phyloP scores from a whole-genome alignment of 1,140 invertebrate species.

The Caenorhabditis latens region DNA sequence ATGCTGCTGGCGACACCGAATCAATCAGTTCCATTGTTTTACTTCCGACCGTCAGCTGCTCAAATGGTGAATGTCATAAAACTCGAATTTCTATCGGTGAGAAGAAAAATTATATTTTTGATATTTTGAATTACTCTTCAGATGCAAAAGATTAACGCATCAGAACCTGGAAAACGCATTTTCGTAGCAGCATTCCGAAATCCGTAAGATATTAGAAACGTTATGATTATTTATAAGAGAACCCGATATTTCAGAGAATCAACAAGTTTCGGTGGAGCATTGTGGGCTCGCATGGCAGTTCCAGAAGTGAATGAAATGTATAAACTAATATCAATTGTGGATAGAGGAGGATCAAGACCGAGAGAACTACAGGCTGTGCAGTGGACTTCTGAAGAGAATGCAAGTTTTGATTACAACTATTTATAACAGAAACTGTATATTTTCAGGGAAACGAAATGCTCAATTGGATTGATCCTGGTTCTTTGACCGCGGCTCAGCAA shows the following conservation, averaged over 20 bases:
- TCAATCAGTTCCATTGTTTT: slow-evolving; percentile 28
- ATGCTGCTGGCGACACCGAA: slow-evolving; percentile 26
- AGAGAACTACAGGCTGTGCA: slow-evolving; percentile 33
- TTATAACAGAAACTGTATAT: neutral
- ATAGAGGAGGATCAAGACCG: slow-evolving; percentile 6
- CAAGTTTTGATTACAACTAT: neutral
- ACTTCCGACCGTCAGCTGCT: slow-evolving; percentile 33
- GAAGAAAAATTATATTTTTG: neutral
- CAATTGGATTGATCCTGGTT: slow-evolving; percentile 48
- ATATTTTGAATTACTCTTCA: neutral
- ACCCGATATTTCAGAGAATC: slow-evolving; percentile 45
- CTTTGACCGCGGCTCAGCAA: neutral
- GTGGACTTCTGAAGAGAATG: slow-evolving; percentile 35
- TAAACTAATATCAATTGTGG: neutral
- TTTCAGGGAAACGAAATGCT: slow-evolving; percentile 45
- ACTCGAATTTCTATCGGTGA: slow-evolving; percentile 32
- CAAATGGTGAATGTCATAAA: slow-evolving; percentile 58
- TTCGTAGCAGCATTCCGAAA: slow-evolving; percentile 45
- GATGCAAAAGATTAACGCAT: slow-evolving; percentile 1
- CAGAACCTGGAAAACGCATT: slow-evolving; percentile 3
- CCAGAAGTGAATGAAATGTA: slow-evolving; percentile 28
- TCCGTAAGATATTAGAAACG: neutral
- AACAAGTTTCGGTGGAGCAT: slow-evolving; percentile 33
- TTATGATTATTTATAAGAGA: neutral
- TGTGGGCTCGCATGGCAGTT: slow-evolving; percentile 50